Percentiles rank a stretch among this genome's conserved stretches.
Evolutionary conservation across 2,888 invertebrate genomes (phyloP).

Genomic region (Listrodromus nycthemerus): DNA sequence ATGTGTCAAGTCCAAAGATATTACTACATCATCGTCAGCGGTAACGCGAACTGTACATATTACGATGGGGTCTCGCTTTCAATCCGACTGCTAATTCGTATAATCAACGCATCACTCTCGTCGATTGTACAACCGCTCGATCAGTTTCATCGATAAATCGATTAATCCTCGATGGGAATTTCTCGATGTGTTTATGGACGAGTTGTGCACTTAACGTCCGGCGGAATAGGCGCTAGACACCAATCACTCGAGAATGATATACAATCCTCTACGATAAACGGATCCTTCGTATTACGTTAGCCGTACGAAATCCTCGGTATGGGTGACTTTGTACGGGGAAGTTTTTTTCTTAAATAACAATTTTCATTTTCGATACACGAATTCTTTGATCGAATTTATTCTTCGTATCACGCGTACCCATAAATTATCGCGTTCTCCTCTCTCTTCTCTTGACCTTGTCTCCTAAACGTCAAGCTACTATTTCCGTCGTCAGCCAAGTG

Average conservation of each 20-base stretch:
- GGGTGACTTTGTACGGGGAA: neutral
- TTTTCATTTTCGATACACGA: no score
- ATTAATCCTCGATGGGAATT: constrained; percentile 33
- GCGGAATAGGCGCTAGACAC: constrained; percentile 6
- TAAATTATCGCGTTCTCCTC: no score
- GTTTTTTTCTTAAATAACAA: no score
- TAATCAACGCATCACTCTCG: neutral
- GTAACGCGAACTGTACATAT: neutral
- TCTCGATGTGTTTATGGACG: neutral
- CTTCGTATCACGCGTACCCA: no score
- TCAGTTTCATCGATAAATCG: constrained; percentile 34
- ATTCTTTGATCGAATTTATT: no score
- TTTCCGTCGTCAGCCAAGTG: neutral
- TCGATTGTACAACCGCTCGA: neutral
- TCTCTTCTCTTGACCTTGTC: neutral
- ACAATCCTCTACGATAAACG: constrained; percentile 14
- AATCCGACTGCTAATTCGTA: neutral
- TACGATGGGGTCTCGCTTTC: neutral
- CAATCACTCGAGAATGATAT: constrained; percentile 31
- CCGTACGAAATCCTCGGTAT: neutral
- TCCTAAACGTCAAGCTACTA: neutral
- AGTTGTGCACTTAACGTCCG: constrained; percentile 7
- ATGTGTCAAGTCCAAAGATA: neutral
- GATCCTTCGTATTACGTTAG: neutral
- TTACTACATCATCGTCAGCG: neutral